Evolutionary conservation across 2,797 vertebrate genomes (phyloP), one percentile per base, ranked within the genome.

Genomic region (Karalla daura): DNA sequence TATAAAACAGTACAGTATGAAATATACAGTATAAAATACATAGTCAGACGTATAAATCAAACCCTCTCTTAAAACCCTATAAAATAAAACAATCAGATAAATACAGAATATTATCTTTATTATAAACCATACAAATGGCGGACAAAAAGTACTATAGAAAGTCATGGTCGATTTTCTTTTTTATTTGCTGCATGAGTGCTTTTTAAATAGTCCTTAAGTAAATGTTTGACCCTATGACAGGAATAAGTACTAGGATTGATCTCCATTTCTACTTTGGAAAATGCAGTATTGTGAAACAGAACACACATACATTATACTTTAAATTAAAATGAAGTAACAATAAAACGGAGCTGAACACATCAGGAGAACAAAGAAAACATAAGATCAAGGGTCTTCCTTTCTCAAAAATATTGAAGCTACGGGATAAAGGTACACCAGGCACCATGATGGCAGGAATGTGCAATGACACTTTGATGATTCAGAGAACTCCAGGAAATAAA

Each of bases 21-120:
- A 90, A 86, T 84, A 82, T 63, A 82, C 58, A 77, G 56, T 86
- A 85, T 58, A 90, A 88, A 90, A 86, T 84, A 84, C 46, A 86
- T 53, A 62, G 53, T 80, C 58, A 71, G 64, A 79, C 47, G 81
- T 74, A 78, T 51, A 76, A 86, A 83, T 83, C 70, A 78, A 77
- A 52, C 20, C 64, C 63, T 72, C 35, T 81, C 41, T 74, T 68
- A 24, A 63, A 1, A 41, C 70, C 74, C 53, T 68, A 79, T 64
- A 85, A 85, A 80, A 86, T 59, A 79, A 51, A 52, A 51, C 49
- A 83, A 83, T 65, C 69, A 36, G 55, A 86, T 81, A 88, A 89
- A 88, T 85, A 87, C 17, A 83, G 51, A 81, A 74, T 64, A 81
- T 60, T 33, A 69, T 74, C n/a, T 65, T 71, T 41, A 62, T 63